These are phyloP conservation scores for Corydoras maculifer DNA, from an alignment of 2,113 vertebrate genomes.

Conservation along the genomic window DNA sequence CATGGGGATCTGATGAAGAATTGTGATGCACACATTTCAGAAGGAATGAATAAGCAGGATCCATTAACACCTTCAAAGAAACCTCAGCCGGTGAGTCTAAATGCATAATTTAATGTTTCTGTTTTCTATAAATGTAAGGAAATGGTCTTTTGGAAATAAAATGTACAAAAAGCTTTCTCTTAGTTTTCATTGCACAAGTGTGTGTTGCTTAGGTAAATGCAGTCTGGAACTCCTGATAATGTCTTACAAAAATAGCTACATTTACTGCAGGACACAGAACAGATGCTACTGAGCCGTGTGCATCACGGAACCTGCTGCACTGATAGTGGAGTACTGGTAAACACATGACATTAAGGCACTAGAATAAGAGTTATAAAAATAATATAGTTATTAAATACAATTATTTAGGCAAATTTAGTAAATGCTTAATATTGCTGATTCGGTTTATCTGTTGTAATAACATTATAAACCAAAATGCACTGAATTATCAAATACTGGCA, in stretches of 20 bases:
- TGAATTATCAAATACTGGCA: too few relatives aligned
- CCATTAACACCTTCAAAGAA: constrained; percentile 26
- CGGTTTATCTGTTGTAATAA: too few relatives aligned
- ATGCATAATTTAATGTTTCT: background rate
- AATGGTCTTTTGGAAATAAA: too few relatives aligned
- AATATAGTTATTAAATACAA: too few relatives aligned
- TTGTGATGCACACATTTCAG: constrained; percentile 16
- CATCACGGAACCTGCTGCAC: background rate
- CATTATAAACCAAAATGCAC: too few relatives aligned
- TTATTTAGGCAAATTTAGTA: too few relatives aligned
- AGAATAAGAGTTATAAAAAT: too few relatives aligned
- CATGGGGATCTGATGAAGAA: constrained; percentile 1
- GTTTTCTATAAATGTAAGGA: background rate
- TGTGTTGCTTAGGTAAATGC: background rate
- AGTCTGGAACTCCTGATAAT: constrained; percentile 5
- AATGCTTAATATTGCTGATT: too few relatives aligned
- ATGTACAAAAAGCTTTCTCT: background rate
- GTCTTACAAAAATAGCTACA: constrained; percentile 12
- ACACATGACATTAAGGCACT: too few relatives aligned
- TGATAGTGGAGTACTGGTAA: too few relatives aligned
- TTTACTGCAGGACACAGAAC: constrained; percentile 10
- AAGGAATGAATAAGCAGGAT: constrained; percentile 3
- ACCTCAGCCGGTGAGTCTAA: constrained; percentile 31
- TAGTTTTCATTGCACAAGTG: background rate
- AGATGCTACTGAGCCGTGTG: constrained; percentile 4